Evolutionary conservation across 2,888 invertebrate genomes (phyloP).

Genomic region (Rotaria sp.): DNA sequence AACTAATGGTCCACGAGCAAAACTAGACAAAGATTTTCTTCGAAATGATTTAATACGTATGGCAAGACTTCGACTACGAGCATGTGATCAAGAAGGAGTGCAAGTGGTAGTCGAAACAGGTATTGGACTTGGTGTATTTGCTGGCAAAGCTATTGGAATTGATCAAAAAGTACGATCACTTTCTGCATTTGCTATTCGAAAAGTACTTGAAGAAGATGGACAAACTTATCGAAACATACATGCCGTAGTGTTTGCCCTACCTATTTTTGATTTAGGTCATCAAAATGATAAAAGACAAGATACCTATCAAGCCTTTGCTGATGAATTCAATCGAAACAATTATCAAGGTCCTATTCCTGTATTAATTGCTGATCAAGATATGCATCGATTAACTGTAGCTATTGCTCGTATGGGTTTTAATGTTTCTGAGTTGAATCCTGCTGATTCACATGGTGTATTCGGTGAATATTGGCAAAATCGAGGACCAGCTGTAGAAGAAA

Average conservation of each 20-base stretch:
- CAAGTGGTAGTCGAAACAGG: neutral
- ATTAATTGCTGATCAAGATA: neutral
- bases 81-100: neutral
- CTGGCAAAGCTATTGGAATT: neutral
- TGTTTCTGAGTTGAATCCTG: neutral
- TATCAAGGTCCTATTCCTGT: neutral
- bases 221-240: neutral
- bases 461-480: conserved; percentile 28
- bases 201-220: neutral
- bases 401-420: neutral
- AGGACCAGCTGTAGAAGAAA: neutral
- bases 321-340: neutral
- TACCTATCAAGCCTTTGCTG: neutral
- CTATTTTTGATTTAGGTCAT: neutral
- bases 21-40: neutral
- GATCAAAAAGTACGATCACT: neutral
- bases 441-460: conserved; percentile 4
- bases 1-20: neutral
- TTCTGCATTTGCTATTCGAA: neutral
- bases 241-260: neutral
- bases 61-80: neutral
- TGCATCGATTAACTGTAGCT: neutral
- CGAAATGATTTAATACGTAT: neutral
- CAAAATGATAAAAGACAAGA: neutral
- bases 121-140: conserved; percentile 5